Evolutionary conservation across 1,140 invertebrate genomes (phyloP).

Genomic region (Microvelia longipes): DNA sequence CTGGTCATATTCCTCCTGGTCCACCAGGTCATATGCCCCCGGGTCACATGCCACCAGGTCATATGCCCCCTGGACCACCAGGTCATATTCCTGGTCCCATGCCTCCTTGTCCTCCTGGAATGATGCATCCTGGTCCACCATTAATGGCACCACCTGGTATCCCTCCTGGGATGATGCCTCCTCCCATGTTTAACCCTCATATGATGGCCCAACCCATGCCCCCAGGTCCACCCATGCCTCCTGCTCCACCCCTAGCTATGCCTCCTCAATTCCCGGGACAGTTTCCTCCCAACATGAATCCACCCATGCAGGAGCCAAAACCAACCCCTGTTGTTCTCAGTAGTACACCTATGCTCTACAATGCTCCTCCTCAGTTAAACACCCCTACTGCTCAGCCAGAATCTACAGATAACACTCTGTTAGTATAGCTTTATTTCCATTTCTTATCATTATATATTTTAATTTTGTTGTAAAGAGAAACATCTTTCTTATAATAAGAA

Average conservation of each 20-base stretch:
- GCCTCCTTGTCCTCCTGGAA: conserved; percentile 9
- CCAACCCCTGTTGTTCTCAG: conserved; percentile 17
- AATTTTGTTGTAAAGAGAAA: too few species aligned
- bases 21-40: conserved; percentile 11
- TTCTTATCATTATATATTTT: too few species aligned
- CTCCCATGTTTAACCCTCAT: background rate
- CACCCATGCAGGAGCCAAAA: background rate
- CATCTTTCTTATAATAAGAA: too few species aligned
- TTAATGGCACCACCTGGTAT: background rate
- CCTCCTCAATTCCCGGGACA: conserved; percentile 2
- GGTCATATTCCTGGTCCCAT: conserved; percentile 8
- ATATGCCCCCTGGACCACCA: conserved; percentile 1
- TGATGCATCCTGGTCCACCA: conserved; percentile 7
- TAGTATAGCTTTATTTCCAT: too few species aligned
- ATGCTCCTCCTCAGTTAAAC: conserved; percentile 18
- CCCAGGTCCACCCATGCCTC: background rate
- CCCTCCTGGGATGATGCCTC: background rate
- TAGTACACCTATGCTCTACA: conserved; percentile 25
- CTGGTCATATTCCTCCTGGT: conserved; percentile 10
- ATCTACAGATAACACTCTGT: too few species aligned
- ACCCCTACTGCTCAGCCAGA: conserved; percentile 11
- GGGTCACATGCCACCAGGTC: background rate
- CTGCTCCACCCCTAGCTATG: background rate
- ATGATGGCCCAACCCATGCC: background rate
- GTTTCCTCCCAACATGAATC: background rate